Percentiles rank a stretch among this genome's conserved stretches.
These are phyloP conservation scores for Lamellibrachia columna DNA, from an alignment of 2,888 invertebrate genomes.

Conservation along the genomic window DNA sequence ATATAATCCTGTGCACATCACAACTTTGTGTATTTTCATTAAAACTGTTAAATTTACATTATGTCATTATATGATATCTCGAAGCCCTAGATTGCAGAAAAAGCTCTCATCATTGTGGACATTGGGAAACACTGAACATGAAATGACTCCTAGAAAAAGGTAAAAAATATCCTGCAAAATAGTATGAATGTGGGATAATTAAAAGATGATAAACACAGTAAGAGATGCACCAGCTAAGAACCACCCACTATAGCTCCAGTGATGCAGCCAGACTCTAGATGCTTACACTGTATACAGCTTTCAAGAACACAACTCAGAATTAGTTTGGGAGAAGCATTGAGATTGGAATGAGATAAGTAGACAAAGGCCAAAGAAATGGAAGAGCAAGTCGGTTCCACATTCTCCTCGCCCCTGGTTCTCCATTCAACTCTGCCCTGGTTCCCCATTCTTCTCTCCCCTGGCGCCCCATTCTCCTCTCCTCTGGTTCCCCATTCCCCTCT, in stretches of 20 bases:
- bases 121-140: neutral
- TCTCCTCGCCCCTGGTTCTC: no score
- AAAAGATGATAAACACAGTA: neutral
- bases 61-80: neutral
- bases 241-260: neutral
- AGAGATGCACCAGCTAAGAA: neutral
- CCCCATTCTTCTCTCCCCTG: no score
- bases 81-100: neutral
- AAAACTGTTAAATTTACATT: neutral
- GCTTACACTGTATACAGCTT: neutral
- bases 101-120: neutral
- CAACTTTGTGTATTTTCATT: neutral
- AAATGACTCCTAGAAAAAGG: no score
- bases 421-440: no score
- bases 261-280: neutral
- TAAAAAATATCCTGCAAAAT: neutral
- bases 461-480: no score
- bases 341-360: neutral
- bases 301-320: neutral
- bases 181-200: neutral
- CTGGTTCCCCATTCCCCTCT: no score
- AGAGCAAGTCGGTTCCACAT: neutral
- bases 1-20: neutral
- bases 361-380: neutral
- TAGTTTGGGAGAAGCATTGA: neutral